Evolutionary conservation across 92 coral and sea anemone genomes (phyloP).

Genomic region (Muricea muricata): DNA sequence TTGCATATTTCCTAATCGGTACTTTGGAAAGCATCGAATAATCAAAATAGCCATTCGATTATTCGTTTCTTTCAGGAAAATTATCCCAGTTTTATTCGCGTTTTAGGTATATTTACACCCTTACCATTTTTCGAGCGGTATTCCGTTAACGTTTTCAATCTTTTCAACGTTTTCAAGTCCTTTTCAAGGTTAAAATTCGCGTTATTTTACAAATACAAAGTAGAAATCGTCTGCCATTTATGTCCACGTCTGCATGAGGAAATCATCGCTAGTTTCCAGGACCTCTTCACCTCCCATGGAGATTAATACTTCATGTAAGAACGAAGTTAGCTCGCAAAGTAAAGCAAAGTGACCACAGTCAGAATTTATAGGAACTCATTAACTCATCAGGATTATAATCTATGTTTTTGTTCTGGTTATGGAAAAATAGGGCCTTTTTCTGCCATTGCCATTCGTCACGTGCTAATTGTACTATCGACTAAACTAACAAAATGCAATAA

Average conservation of each 20-base stretch:
- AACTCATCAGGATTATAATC: too few relatives aligned
- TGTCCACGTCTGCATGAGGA: slow-evolving; percentile 55
- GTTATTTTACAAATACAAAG: slow-evolving; percentile 26
- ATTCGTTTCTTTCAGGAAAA: background rate
- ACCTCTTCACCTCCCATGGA: background rate
- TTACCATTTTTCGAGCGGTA: slow-evolving; percentile 21
- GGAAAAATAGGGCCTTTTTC: too few relatives aligned
- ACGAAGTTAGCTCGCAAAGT: too few relatives aligned
- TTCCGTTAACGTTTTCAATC: background rate
- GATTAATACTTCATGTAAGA: background rate
- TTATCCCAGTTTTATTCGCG: background rate
- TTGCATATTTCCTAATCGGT: background rate
- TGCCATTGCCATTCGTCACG: too few relatives aligned
- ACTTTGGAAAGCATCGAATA: background rate
- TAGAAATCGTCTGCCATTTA: slow-evolving; percentile 32
- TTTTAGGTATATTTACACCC: background rate
- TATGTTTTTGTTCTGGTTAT: too few relatives aligned
- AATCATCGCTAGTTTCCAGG: slow-evolving; percentile 5
- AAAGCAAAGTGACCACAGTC: too few relatives aligned
- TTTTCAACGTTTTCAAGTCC: background rate
- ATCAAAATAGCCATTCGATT: background rate
- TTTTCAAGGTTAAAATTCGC: background rate
- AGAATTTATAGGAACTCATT: too few relatives aligned
- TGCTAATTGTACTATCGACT: too few relatives aligned
- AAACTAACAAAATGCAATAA: too few relatives aligned